phyloP scores from a whole-genome alignment of 1,140 invertebrate genomes.

The Leucophenga varia region DNA sequence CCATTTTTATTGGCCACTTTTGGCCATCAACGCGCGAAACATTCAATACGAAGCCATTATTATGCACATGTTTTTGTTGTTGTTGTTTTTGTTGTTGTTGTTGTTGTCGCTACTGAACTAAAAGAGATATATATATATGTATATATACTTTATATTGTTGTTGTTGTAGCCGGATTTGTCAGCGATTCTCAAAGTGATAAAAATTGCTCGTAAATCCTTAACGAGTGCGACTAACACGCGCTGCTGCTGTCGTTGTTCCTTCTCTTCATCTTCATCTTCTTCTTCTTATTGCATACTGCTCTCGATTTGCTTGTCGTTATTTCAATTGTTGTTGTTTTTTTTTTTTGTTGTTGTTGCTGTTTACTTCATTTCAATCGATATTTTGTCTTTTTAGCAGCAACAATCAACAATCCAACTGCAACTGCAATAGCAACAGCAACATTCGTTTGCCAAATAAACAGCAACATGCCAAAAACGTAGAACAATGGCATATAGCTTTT shows the following conservation, averaged over 20 bases:
- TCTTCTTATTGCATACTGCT: not conserved
- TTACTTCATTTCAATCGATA: too few species aligned
- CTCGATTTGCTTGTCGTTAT: too few species aligned
- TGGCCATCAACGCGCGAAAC: slow-evolving; percentile 27
- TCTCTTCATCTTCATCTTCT: slow-evolving; percentile 2
- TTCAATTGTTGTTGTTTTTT: too few species aligned
- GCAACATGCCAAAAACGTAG: slow-evolving; percentile 19
- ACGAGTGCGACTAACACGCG: slow-evolving; percentile 55
- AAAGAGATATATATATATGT: not conserved
- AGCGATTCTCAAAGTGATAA: slow-evolving; percentile 57
- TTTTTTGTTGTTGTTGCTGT: too few species aligned
- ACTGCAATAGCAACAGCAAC: too few species aligned
- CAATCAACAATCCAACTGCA: slow-evolving; percentile 12
- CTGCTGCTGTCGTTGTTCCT: slow-evolving; percentile 15
- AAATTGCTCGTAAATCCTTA: slow-evolving; percentile 58
- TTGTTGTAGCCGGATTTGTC: slow-evolving; percentile 55
- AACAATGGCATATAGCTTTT: slow-evolving; percentile 42
- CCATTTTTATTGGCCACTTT: slow-evolving; percentile 51
- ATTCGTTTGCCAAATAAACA: too few species aligned
- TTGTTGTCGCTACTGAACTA: slow-evolving; percentile 10
- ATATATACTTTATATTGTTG: slow-evolving; percentile 22
- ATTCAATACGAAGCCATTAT: slow-evolving; percentile 34
- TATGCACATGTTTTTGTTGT: slow-evolving; percentile 39
- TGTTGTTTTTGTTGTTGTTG: not conserved
- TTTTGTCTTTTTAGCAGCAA: slow-evolving; percentile 42